A percentile compares a stretch with the other conserved stretches of the same genome.
Evolutionary conservation across 2,888 invertebrate species (phyloP).

Genomic region (Agonopterix heracliana): DNA sequence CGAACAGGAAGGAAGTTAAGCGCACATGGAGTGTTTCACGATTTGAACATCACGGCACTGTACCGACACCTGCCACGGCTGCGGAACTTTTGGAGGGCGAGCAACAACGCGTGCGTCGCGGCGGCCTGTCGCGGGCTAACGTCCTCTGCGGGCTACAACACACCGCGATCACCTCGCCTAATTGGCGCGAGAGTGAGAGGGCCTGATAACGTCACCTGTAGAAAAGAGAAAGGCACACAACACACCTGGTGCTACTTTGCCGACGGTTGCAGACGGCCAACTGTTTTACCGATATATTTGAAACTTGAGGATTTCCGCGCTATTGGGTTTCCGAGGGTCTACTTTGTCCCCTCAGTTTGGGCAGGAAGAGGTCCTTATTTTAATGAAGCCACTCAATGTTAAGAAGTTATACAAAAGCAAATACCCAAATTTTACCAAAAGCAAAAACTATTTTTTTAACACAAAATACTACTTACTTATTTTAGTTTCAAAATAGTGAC

Average conservation of each 20-base stretch:
- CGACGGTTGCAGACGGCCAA: slow-evolving; percentile 39
- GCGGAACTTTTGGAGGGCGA: slow-evolving; percentile 20
- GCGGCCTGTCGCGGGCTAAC: slow-evolving; percentile 60
- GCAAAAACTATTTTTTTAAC: no score
- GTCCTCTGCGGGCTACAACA: slow-evolving; percentile 37
- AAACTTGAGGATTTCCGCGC: slow-evolving; percentile 52
- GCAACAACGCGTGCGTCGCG: slow-evolving; percentile 35
- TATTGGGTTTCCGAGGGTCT: slow-evolving; percentile 3
- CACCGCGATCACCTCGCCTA: slow-evolving; percentile 35
- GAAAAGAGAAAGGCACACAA: slow-evolving; percentile 50
- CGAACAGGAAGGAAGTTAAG: slow-evolving; percentile 32
- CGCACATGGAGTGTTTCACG: slow-evolving; percentile 49
- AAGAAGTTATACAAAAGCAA: no score
- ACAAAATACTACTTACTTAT: no score
- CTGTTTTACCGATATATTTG: slow-evolving; percentile 33
- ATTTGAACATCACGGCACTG: slow-evolving; percentile 57
- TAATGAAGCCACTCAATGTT: slow-evolving; percentile 17
- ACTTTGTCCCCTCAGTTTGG: slow-evolving; percentile 3
- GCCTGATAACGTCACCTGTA: slow-evolving; percentile 34
- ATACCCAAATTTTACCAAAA: no score
- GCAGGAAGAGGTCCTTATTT: slow-evolving; percentile 37
- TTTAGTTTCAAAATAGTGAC: no score
- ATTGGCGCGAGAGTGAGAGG: slow-evolving; percentile 54
- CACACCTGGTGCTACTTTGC: slow-evolving; percentile 58
- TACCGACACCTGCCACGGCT: slow-evolving; percentile 41